Conservation (phyloP, 2,888 invertebrate species). For the Andrena marginata region DNA sequence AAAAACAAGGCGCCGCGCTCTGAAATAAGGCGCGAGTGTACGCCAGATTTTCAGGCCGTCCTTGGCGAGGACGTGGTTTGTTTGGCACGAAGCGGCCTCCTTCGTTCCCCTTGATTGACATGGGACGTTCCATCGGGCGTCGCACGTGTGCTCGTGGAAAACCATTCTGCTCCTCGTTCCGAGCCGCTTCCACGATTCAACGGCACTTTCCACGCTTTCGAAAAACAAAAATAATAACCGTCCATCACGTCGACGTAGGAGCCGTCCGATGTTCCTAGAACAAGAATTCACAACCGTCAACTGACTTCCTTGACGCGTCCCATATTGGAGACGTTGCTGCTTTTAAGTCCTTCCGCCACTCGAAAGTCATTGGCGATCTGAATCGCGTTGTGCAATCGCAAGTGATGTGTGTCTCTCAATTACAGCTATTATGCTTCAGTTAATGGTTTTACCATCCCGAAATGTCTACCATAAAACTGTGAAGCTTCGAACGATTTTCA, state of each 20-base stretch:
- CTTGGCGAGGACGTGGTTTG: slow-evolving; percentile 59
- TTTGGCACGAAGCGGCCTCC: slow-evolving; percentile 65
- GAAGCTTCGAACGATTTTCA: background rate
- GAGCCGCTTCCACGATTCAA: slow-evolving; percentile 27
- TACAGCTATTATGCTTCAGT: no score
- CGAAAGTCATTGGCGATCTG: background rate
- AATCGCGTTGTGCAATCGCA: background rate
- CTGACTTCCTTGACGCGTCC: slow-evolving; percentile 11
- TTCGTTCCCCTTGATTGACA: slow-evolving; percentile 75
- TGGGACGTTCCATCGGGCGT: slow-evolving; percentile 70
- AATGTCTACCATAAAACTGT: background rate
- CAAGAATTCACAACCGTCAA: background rate
- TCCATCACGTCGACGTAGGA: background rate
- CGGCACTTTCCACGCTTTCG: background rate
- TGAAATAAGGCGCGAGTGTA: slow-evolving; percentile 61
- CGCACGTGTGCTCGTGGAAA: slow-evolving; percentile 40
- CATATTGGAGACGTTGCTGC: background rate
- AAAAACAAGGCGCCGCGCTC: slow-evolving; percentile 50
- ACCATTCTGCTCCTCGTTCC: slow-evolving; percentile 47
- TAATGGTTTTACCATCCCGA: no score
- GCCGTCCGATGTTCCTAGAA: slow-evolving; percentile 27
- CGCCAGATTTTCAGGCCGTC: slow-evolving; percentile 46
- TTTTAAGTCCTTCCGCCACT: background rate
- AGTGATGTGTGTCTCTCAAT: no score
- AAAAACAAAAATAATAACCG: slow-evolving; percentile 31